These are phyloP conservation scores for Drosophila leonis DNA, from an alignment of 2,888 invertebrate genomes.

Conservation along the genomic window DNA sequence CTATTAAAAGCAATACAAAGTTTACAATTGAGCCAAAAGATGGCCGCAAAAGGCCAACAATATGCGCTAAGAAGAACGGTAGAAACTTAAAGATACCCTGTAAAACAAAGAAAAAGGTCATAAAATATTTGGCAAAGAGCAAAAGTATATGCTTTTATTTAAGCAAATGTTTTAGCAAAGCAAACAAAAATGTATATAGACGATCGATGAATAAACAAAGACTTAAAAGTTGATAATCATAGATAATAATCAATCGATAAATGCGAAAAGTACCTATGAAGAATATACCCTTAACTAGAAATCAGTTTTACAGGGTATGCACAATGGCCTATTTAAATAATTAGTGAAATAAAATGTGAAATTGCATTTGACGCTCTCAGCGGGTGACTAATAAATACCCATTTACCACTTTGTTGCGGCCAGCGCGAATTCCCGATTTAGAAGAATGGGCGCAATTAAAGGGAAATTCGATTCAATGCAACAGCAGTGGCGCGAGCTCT, in stretches of 20 bases:
- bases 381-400: constrained; percentile 52
- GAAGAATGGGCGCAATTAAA: constrained; percentile 13
- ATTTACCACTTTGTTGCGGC: constrained; percentile 43
- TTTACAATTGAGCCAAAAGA: constrained; percentile 9
- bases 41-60: background rate
- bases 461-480: constrained; percentile 17
- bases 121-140: background rate
- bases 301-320: constrained; percentile 12
- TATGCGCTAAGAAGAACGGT: background rate
- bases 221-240: background rate
- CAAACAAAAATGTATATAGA: background rate
- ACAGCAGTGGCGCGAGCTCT: constrained; percentile 39
- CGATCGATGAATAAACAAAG: background rate
- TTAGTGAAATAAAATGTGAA: constrained; percentile 45
- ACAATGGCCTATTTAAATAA: constrained; percentile 43
- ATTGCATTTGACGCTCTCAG: constrained; percentile 39
- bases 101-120: background rate
- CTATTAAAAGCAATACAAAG: constrained; percentile 2
- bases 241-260: background rate
- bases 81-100: background rate
- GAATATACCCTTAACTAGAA: background rate
- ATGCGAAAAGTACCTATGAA: accelerated
- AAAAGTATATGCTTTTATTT: background rate
- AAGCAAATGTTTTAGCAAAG: too few species aligned
- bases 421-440: constrained; percentile 1